phyloP scores from a whole-genome alignment of 1,140 invertebrate genomes.

The Drosophila aff. region DNA sequence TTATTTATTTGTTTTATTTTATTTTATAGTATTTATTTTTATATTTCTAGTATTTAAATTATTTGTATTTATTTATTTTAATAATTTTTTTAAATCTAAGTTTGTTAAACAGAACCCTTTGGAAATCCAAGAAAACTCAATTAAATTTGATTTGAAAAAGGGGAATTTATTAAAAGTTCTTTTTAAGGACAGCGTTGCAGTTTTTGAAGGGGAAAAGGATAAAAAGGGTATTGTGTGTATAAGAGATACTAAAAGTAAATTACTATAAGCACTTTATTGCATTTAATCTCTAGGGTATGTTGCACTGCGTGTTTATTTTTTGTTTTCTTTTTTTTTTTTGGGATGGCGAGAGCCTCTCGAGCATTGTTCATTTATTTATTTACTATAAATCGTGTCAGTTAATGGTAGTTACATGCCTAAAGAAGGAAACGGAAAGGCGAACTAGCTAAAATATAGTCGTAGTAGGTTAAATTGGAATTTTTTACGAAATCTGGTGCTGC shows the following conservation, averaged over 20 bases:
- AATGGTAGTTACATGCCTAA: constrained; percentile 22
- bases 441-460: constrained; percentile 33
- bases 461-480: constrained; percentile 62
- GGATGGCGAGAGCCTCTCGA: constrained; percentile 52
- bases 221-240: constrained; percentile 17
- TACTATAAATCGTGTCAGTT: constrained; percentile 20
- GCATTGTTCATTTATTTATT: constrained; percentile 35
- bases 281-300: constrained; percentile 52
- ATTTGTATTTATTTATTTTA: no score
- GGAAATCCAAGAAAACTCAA: constrained; percentile 1
- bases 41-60: no score
- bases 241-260: constrained; percentile 47
- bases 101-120: neutral
- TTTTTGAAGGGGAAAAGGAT: constrained; percentile 11
- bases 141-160: constrained; percentile 48
- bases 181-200: constrained; percentile 25
- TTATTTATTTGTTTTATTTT: no score
- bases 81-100: neutral
- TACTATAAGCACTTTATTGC: constrained; percentile 57
- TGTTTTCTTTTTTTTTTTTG: neutral
- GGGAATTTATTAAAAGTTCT: constrained; percentile 61
- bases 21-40: no score
- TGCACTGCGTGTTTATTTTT: constrained; percentile 37
- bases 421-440: constrained; percentile 22
- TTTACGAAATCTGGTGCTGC: constrained; percentile 70